Percentiles rank a stretch among this genome's conserved stretches.
Conservation (phyloP, 2,888 invertebrate species). For the Zonitis immaculata region DNA sequence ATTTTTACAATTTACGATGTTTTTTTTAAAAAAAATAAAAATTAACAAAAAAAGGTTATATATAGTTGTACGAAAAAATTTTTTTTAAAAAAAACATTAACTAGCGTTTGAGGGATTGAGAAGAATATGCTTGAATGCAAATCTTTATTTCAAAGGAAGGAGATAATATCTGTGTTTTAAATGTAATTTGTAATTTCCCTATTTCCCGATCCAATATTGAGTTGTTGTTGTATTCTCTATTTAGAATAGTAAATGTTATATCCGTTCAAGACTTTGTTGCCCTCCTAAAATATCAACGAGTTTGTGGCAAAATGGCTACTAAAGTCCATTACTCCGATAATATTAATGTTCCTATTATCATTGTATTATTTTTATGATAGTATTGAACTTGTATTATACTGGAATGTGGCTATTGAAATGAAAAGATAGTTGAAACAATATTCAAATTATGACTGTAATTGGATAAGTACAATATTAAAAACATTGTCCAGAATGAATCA, state of each 20-base stretch:
- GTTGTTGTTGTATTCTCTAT: constrained; percentile 34
- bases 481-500: constrained; percentile 25
- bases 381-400: constrained; percentile 25
- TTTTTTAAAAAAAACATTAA: constrained; percentile 25
- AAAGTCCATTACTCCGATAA: constrained; percentile 23
- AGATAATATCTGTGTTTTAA: constrained; percentile 23
- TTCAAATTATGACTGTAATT: constrained; percentile 21
- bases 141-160: constrained; percentile 30
- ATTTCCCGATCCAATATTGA: constrained; percentile 17
- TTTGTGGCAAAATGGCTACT: constrained; percentile 27
- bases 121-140: constrained; percentile 14
- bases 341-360: constrained; percentile 30
- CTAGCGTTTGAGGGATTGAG: constrained; percentile 17
- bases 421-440: constrained; percentile 13
- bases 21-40: constrained; percentile 17
- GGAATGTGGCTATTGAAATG: constrained; percentile 17
- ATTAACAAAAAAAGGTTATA: not conserved
- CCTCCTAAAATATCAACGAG: constrained; percentile 40
- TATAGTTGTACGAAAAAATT: constrained; percentile 25
- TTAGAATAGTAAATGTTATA: constrained; percentile 45
- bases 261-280: constrained; percentile 42
- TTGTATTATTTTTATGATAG: constrained; percentile 24
- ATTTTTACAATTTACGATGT: constrained; percentile 41
- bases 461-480: constrained; percentile 23
- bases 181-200: constrained; percentile 31